Base-by-base conservation (phyloP, 2,797 vertebrate species). In the Phyllotis vaccarum region DNA sequence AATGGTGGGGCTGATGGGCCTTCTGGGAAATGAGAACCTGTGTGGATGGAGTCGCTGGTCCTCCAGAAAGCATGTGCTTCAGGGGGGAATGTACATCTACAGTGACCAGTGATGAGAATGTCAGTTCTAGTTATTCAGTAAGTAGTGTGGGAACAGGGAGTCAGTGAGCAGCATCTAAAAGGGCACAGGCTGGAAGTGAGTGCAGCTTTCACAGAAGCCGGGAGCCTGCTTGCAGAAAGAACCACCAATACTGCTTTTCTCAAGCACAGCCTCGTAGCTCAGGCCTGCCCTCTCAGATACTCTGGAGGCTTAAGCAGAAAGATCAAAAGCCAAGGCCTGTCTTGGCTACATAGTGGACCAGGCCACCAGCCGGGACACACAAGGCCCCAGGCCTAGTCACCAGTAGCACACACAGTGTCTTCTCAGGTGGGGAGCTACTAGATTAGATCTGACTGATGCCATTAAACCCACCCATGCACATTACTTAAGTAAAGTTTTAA, bases 401-500 rank as follows among this genome's bases (percentile, higher is more conserved):
- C 22, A n/a, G 13, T 76, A 11, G 34, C 54, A 24, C 12, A 10
- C 54, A 60, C 29, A 60, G 2, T 24, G 75, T 11, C 37, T 60
- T 72, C 66, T 56, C 52, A n/a, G 60, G 40, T 62, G 60, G 43
- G 10, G 29, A 78, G 22, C 52, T 22, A 66, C 17, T 34, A 49
- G 66, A 6, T 34, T 27, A 13, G 40, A 64, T 21, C 37, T 93
- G 49, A 34, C 74, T 22, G 64, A 29, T 37, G 40, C 72, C 78
- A 4, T 68, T 89, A 90, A 95, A 66, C 29, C 78, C 62, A 17
- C 74, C 21, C 89, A 52, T 43, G 21, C 68, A 6, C 19, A 46
- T 54, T 40, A 43, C 49, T 79, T 93, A 58, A 80, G 43, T 75
- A 85, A 72, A 70, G n/a, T 58, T 95, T 72, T 81, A 76, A 91